Base-by-base conservation (phyloP, 2,113 vertebrate genomes). In the Gracilinanus agilis region DNA sequence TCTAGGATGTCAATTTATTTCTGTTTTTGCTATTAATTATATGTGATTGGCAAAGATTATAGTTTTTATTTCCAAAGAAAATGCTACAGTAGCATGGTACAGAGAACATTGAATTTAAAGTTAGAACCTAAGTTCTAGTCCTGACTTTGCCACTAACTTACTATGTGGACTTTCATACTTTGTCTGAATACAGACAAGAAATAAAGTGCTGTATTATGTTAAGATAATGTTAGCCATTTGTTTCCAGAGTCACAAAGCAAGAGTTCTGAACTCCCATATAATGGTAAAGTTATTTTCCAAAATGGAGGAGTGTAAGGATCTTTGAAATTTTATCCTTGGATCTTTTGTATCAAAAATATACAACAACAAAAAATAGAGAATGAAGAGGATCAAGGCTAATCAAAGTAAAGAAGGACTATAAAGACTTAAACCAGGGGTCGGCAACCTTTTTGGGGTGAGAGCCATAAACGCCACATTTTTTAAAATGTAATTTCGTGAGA, bases 51-150 rank as follows among this genome's bases (percentile, higher is more conserved):
- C 89, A 95, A 92, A 92, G 44, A 95, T 34, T 40, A 67, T 27
- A 83, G 24, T 93, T 54, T 96, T 88, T 91, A 94, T 55, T 44
- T 90, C 90, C 23, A 90, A 96, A 95, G 53, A 91, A 95, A 95
- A 88, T 25, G 56, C 44, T 44, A 91, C 8, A 49, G 11, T 49
- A 83, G 29, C 61, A 83, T 83, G 19, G 67, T 83, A 75, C 4
- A 83, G 67, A 40, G 16, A 40, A 83, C 34, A 83, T 29, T 40
- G 67, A 83, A 83, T 83, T 21, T 40, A n/a, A 83, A 83, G 23
- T 40, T 83, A 90, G 27, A 93, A 93, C 88, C 1, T 91, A 53
- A 55, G 16, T 91, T 92, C 44, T 54, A 61, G 24, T 44, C 34
- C 44, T 49, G 83, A 34, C 27, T 95, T 10, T 0, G 9, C 25